phyloP scores from a whole-genome alignment of 2,888 invertebrate species.

The Platycheirus rosarum region DNA sequence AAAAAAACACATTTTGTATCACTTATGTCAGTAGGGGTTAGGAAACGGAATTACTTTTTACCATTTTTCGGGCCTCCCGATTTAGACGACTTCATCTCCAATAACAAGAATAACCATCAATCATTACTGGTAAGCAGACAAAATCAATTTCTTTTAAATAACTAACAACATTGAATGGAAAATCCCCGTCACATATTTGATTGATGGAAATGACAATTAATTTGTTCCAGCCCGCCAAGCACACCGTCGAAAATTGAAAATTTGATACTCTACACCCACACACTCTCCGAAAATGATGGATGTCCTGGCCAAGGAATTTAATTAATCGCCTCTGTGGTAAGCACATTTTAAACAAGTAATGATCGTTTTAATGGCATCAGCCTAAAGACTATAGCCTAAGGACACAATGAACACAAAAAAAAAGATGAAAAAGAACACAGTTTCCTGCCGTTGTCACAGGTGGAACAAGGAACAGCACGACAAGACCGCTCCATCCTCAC shows the following conservation, averaged over 20 bases:
- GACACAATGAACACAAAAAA: slow-evolving; percentile 1
- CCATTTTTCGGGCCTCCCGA: no score
- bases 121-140: slow-evolving; percentile 65
- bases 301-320: slow-evolving; percentile 55
- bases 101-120: slow-evolving; percentile 44
- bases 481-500: slow-evolving; percentile 3
- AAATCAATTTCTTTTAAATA: slow-evolving; percentile 72
- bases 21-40: no score
- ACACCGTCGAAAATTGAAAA: slow-evolving; percentile 58
- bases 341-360: slow-evolving; percentile 63
- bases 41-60: no score
- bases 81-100: not conserved
- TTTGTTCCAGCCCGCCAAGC: slow-evolving; percentile 59
- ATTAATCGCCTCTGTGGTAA: slow-evolving; percentile 59
- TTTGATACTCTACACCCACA: slow-evolving; percentile 14
- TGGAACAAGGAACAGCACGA: slow-evolving; percentile 26
- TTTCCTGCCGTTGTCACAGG: slow-evolving; percentile 3
- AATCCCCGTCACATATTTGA: slow-evolving; percentile 70
- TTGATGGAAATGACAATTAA: slow-evolving; percentile 74
- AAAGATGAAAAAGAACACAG: slow-evolving; percentile 1
- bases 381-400: slow-evolving; percentile 31
- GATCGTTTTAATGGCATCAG: slow-evolving; percentile 56
- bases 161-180: slow-evolving; percentile 69
- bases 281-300: slow-evolving; percentile 53
- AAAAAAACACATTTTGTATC: no score